These are phyloP conservation scores for Eristalinus aeneus DNA, from an alignment of 2,888 invertebrate species.

Conservation along the genomic window DNA sequence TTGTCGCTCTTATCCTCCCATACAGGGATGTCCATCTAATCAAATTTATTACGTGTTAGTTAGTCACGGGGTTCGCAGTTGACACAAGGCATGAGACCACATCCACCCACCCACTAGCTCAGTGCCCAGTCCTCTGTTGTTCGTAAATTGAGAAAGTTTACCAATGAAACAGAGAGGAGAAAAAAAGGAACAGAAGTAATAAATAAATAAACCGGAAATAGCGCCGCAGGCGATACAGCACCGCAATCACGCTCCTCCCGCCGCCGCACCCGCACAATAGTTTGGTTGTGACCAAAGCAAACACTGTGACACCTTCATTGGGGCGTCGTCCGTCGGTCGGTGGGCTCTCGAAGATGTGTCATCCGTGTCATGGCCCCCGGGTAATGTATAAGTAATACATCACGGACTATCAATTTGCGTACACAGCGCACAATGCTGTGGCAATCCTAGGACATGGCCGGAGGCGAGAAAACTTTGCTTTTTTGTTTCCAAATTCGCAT, in stretches of 20 bases:
- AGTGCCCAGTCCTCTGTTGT: background rate
- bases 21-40: conserved; percentile 60
- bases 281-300: conserved; percentile 48
- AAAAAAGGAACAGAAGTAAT: conserved; percentile 50
- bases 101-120: background rate
- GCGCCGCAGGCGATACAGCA: conserved; percentile 45
- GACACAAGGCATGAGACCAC: background rate
- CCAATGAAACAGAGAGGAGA: conserved; percentile 4
- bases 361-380: conserved; percentile 29
- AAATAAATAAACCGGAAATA: conserved; percentile 71
- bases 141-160: conserved; percentile 57
- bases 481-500: conserved; percentile 7
- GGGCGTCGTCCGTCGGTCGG: background rate
- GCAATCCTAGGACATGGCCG: conserved; percentile 57
- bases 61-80: conserved; percentile 50
- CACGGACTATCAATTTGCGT: conserved; percentile 67
- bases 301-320: conserved; percentile 34
- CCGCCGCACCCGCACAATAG: conserved; percentile 31
- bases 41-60: conserved; percentile 71
- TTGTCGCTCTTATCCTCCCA: conserved; percentile 4
- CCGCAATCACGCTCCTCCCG: conserved; percentile 29
- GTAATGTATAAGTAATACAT: conserved; percentile 59
- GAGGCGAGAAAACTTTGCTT: conserved; percentile 55
- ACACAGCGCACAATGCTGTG: conserved; percentile 30
- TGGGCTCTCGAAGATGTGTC: conserved; percentile 25